Conservation (phyloP, 2,888 invertebrate species). For the Erebia epiphron region DNA sequence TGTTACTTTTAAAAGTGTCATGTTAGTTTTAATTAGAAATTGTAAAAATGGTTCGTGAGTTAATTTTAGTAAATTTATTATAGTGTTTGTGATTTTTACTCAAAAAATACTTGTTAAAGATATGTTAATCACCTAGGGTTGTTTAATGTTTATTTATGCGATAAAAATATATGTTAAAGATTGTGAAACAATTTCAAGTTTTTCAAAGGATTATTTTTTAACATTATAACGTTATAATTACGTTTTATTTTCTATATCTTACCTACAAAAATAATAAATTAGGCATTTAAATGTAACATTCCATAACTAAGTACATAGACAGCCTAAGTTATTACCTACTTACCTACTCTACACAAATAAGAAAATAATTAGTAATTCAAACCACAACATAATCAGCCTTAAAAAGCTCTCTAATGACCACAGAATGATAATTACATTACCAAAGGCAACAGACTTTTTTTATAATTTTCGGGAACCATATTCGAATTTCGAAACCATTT, state of each 20-base stretch:
- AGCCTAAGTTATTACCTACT: not conserved
- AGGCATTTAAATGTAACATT: too few relatives aligned
- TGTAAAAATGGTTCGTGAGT: slow-evolving; percentile 4
- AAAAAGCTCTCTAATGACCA: slow-evolving; percentile 18
- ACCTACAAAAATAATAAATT: too few relatives aligned
- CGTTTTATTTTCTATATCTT: too few relatives aligned
- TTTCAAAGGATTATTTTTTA: too few relatives aligned
- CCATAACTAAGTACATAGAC: too few relatives aligned
- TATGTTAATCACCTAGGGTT: not conserved
- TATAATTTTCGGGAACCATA: slow-evolving; percentile 40
- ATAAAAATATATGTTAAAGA: too few relatives aligned
- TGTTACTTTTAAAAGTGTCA: not conserved
- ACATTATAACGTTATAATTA: too few relatives aligned
- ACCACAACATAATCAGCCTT: slow-evolving; percentile 4
- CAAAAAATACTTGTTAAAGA: not conserved
- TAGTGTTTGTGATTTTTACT: not conserved
- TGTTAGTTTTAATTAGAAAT: not conserved
- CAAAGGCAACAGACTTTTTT: slow-evolving; percentile 38
- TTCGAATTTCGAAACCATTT: slow-evolving; percentile 39
- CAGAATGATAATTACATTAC: slow-evolving; percentile 20
- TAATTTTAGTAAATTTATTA: slow-evolving; percentile 14
- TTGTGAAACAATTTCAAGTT: too few relatives aligned
- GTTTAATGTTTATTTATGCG: too few relatives aligned
- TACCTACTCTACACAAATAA: not conserved
- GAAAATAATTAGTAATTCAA: slow-evolving; percentile 7